Conservation (phyloP, 2,888 invertebrate species). For the Caenorhabditis wallacei region DNA sequence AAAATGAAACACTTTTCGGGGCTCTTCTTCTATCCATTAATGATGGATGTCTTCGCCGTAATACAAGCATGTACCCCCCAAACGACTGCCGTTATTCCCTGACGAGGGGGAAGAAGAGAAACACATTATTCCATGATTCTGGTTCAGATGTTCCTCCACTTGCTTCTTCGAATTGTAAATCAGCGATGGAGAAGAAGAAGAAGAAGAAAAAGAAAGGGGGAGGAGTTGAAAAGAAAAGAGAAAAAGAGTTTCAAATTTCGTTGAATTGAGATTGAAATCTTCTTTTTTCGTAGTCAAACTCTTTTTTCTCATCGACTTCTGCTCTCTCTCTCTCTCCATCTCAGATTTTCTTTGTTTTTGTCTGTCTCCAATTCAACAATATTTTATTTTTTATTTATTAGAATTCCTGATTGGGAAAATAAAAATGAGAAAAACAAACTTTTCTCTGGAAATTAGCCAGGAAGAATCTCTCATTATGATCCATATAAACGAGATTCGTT, state of each 20-base stretch:
- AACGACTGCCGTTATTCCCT: constrained; percentile 25
- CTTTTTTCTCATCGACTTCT: constrained; percentile 5
- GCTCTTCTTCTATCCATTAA: constrained; percentile 36
- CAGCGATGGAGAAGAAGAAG: constrained; percentile 4
- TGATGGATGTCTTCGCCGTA: constrained; percentile 48
- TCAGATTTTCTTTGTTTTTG: not conserved
- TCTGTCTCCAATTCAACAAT: not conserved
- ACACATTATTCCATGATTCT: constrained; percentile 39
- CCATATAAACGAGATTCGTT: not conserved
- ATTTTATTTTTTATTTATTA: not conserved
- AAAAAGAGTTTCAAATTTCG: constrained; percentile 50
- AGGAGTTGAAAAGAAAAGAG: constrained; percentile 9
- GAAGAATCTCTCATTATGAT: not conserved
- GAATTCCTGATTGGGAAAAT: not conserved
- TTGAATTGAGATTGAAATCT: constrained; percentile 45
- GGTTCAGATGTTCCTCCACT: constrained; percentile 25
- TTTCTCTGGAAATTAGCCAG: not conserved
- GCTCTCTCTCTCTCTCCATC: too few species aligned
- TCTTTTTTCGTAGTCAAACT: constrained; percentile 31
- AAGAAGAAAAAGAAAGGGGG: not conserved
- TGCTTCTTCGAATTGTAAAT: constrained; percentile 36
- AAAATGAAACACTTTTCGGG: constrained; percentile 21
- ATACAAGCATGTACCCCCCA: constrained; percentile 1
- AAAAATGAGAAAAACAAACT: constrained; percentile 5
- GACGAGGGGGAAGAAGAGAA: not conserved